A percentile compares a stretch with the other conserved stretches of the same genome.
Evolutionary conservation across 2,888 invertebrate species (phyloP).

Genomic region (Catocala nupta): DNA sequence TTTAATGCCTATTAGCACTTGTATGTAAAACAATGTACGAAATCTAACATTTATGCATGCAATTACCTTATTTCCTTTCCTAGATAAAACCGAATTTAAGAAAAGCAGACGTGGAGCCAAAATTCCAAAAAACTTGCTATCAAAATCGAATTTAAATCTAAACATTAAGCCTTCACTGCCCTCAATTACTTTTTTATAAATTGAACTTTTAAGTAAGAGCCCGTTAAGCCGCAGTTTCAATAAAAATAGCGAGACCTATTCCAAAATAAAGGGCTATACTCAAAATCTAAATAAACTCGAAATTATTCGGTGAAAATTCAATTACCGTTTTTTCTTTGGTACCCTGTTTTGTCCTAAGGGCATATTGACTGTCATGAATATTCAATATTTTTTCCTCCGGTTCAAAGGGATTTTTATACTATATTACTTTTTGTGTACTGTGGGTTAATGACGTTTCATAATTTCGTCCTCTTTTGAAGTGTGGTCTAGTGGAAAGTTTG

Average conservation of each 20-base stretch:
- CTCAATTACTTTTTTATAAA: background rate
- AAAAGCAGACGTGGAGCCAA: too few species aligned
- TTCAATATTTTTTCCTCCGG: slow-evolving; percentile 52
- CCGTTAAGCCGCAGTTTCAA: slow-evolving; percentile 12
- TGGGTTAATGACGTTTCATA: slow-evolving; percentile 44
- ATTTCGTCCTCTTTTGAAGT: slow-evolving; percentile 46
- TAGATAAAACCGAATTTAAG: too few species aligned
- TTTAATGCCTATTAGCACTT: too few species aligned
- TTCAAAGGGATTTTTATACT: slow-evolving; percentile 49
- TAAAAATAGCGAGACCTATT: slow-evolving; percentile 15
- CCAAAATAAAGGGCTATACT: slow-evolving; percentile 29
- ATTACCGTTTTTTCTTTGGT: slow-evolving; percentile 51
- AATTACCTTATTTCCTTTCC: too few species aligned
- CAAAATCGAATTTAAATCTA: too few species aligned
- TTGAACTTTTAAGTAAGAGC: slow-evolving; percentile 2
- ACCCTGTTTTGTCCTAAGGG: slow-evolving; percentile 37
- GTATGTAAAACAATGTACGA: too few species aligned
- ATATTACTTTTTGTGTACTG: slow-evolving; percentile 38
- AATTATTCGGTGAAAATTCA: slow-evolving; percentile 56
- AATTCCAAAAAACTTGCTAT: too few species aligned
- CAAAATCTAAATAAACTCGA: slow-evolving; percentile 49
- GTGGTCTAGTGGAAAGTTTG: slow-evolving; percentile 33
- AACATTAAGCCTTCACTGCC: too few species aligned
- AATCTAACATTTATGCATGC: too few species aligned
- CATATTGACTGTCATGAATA: slow-evolving; percentile 54